Percentiles rank a stretch among this genome's conserved stretches.
Conservation (phyloP, 1,140 invertebrate species). For the Phenacoccus solenopsis region DNA sequence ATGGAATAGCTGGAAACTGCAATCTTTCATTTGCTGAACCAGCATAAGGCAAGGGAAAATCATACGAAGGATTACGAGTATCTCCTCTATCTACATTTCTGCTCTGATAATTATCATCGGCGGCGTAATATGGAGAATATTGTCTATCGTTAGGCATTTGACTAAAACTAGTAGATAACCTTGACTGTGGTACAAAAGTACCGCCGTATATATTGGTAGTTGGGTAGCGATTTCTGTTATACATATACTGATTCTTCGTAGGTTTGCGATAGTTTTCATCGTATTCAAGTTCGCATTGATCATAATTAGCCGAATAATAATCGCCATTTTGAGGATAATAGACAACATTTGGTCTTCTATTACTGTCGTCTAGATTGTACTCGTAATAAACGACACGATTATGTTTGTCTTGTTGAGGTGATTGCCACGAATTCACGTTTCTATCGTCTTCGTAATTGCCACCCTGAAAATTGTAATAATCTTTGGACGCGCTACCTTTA, state of each 20-base stretch:
- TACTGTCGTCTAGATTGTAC: not conserved
- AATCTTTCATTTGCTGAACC: not conserved
- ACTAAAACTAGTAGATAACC: not conserved
- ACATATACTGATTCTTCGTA: not conserved
- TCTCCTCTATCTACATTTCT: not conserved
- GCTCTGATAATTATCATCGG: not conserved
- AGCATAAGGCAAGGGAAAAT: not conserved
- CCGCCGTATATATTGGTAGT: not conserved
- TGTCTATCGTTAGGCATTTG: not conserved
- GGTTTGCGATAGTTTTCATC: not conserved
- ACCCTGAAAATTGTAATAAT: not conserved
- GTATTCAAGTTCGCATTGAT: not conserved
- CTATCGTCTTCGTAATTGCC: not conserved
- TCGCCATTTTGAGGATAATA: not conserved
- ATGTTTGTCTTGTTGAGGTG: not conserved
- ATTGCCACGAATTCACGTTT: not conserved
- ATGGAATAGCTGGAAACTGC: not conserved
- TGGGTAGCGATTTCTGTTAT: not conserved
- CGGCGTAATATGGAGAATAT: not conserved
- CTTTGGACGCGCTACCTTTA: not conserved
- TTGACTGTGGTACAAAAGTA: not conserved
- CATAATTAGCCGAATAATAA: not conserved
- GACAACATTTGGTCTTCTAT: not conserved
- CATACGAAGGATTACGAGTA: not conserved
- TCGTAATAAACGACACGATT: not conserved